phyloP scores from a whole-genome alignment of 2,888 invertebrate species.

The Diaprepes abbreviatus region DNA sequence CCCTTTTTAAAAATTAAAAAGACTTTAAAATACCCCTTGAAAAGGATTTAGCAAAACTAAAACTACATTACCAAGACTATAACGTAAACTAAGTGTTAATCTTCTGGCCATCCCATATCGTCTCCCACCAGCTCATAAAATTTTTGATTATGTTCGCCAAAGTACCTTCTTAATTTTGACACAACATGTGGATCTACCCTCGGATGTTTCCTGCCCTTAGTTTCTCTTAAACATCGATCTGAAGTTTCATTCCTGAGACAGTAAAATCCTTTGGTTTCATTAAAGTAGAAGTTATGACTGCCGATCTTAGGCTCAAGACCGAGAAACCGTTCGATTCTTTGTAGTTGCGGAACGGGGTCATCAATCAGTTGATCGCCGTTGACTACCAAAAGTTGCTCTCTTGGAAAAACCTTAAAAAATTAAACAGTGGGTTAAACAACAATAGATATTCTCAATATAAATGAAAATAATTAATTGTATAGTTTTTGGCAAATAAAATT shows the following conservation, averaged over 20 bases:
- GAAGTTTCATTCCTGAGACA: slow-evolving; percentile 89
- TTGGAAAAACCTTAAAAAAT: slow-evolving; percentile 77
- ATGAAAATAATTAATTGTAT: too few relatives aligned
- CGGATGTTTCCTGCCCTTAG: slow-evolving; percentile 88
- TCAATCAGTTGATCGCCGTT: slow-evolving; percentile 94
- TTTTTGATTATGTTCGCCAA: slow-evolving; percentile 90
- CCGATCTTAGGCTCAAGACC: slow-evolving; percentile 80
- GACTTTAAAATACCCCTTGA: background rate
- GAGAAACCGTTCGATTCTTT: slow-evolving; percentile 89
- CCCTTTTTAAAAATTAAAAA: background rate
- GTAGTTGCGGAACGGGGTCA: slow-evolving; percentile 89
- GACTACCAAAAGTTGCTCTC: slow-evolving; percentile 92
- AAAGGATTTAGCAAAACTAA: background rate
- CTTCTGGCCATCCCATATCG: slow-evolving; percentile 94
- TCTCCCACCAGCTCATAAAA: slow-evolving; percentile 94
- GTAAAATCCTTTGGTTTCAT: slow-evolving; percentile 96
- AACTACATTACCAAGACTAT: slow-evolving; percentile 5
- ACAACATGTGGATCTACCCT: slow-evolving; percentile 85
- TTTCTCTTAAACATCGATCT: slow-evolving; percentile 86
- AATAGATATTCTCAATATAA: too few relatives aligned
- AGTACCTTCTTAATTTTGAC: slow-evolving; percentile 86
- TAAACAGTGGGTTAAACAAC: too few relatives aligned
- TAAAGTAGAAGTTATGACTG: slow-evolving; percentile 94
- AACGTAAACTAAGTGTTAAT: slow-evolving; percentile 68
- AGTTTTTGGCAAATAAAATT: too few relatives aligned